These are phyloP conservation scores for Podiceps cristatus DNA, from an alignment of 2,113 vertebrate species.

Conservation along the genomic window DNA sequence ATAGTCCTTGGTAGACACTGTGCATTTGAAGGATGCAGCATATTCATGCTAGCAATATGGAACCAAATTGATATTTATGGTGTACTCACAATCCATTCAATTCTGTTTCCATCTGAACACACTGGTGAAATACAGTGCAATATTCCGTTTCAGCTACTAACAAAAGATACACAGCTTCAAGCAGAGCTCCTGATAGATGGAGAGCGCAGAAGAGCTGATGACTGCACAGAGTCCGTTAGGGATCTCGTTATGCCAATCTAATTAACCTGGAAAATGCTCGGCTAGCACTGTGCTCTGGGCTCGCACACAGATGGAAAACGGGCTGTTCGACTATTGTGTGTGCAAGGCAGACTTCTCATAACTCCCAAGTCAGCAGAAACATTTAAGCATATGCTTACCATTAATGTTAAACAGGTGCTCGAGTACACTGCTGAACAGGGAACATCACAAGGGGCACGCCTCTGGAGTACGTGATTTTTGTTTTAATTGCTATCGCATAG, in stretches of 20 bases:
- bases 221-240: conserved; percentile 24
- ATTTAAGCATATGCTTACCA: conserved; percentile 59
- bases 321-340: neutral
- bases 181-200: neutral
- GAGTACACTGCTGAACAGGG: conserved; percentile 20
- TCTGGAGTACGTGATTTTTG: neutral
- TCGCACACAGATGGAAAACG: conserved; percentile 32
- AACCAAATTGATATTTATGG: conserved; percentile 57
- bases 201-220: conserved; percentile 40
- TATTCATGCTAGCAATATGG: neutral
- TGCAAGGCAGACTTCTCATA: conserved; percentile 18
- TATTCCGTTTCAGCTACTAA: conserved; percentile 5
- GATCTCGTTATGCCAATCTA: conserved; percentile 67
- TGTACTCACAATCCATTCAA: conserved; percentile 8
- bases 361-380: conserved; percentile 55
- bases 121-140: conserved; percentile 18
- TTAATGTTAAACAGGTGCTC: conserved; percentile 69
- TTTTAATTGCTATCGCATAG: neutral
- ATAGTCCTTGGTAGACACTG: conserved; percentile 4
- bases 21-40: conserved; percentile 40
- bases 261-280: conserved; percentile 68
- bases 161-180: neutral
- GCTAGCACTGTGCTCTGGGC: conserved; percentile 34
- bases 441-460: conserved; percentile 17
- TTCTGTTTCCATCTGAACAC: conserved; percentile 25